Base-by-base conservation (phyloP, 2,888 invertebrate genomes). In the Creontiades dilutus region DNA sequence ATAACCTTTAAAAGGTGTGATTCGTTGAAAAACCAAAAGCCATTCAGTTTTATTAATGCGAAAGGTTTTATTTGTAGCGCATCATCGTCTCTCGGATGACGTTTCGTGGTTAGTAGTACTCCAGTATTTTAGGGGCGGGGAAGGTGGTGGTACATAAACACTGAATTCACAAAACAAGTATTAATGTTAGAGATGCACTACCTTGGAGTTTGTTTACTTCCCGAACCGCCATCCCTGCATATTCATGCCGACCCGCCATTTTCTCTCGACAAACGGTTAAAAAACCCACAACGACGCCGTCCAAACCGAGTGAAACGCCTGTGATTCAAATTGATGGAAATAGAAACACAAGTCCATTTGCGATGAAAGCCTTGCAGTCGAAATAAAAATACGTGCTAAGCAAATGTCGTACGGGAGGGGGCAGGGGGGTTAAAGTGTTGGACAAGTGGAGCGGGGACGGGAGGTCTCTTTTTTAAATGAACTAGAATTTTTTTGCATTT, bases 321-420 rank as follows among this genome's bases (percentile, higher is more conserved):
- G 47, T 80, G 88, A 76, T 88, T 80, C 80, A 80, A 88, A 88
- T 88, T 78, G 88, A 88, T 88, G 80, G 88, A 78, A 88, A 88
- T 88, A 88, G 80, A 88, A 88, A 80, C 82, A 82, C 75, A 68
- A 76, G 68, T 76, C 86, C 75, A 86, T 86, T 86, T 68, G 86
- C 86, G 48, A 47, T 86, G 68, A 48, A 75, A 75, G 75, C 75
- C 75, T 86, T 76, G 37, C 47, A 7, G 27, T 47, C 23, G 14
- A 28, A 37, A 61, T 27, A 23, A 48, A 47, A 61, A n/a, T 85
- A 37, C 27, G 14, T 37, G 48, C 85, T 46, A 86, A 86, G 86
- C 76, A 86, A 88, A 88, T 52, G 88, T 88, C 78, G 12, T 23
- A 23, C 68, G 23, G 27, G 68, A 4, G 61, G 19, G 7, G 61